A percentile compares a stretch with the other conserved stretches of the same genome.
These are phyloP conservation scores for Mycteria americana DNA, from an alignment of 2,797 vertebrate species.

Conservation along the genomic window DNA sequence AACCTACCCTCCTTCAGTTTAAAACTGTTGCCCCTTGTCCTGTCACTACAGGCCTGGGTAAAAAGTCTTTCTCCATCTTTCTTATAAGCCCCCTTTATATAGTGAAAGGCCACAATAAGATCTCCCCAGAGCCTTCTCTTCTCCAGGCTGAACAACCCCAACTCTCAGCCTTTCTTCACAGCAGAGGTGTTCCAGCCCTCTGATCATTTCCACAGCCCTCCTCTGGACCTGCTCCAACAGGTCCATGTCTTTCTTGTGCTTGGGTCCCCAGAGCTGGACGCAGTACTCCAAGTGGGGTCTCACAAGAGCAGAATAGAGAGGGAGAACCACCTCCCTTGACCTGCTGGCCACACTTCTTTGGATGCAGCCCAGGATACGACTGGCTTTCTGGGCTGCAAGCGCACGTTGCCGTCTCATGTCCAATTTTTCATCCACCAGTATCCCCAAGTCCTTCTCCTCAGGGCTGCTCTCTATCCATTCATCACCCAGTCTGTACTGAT, in stretches of 20 bases:
- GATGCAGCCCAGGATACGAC: accelerated
- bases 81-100: neutral
- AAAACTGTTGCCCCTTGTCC: neutral
- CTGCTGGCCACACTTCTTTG: accelerated
- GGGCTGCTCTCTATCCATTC: neutral
- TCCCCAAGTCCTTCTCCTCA: neutral
- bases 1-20: neutral
- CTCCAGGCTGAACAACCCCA: neutral
- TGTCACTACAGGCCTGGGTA: neutral
- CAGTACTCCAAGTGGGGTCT: neutral
- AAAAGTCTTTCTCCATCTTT: neutral
- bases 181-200: neutral
- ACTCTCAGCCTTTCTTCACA: neutral
- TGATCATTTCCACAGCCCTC: neutral
- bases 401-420: accelerated
- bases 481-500: neutral
- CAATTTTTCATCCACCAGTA: neutral
- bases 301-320: accelerated
- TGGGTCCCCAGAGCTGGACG: neutral
- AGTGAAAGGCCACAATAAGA: neutral
- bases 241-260: neutral
- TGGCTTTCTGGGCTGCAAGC: neutral
- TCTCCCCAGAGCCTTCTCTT: neutral
- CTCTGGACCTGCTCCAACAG: neutral
- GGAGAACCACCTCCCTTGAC: accelerated